Evolutionary conservation across 2,888 invertebrate species (phyloP), one percentile per base, ranked within the genome.

Genomic region (Laspeyria flexula): DNA sequence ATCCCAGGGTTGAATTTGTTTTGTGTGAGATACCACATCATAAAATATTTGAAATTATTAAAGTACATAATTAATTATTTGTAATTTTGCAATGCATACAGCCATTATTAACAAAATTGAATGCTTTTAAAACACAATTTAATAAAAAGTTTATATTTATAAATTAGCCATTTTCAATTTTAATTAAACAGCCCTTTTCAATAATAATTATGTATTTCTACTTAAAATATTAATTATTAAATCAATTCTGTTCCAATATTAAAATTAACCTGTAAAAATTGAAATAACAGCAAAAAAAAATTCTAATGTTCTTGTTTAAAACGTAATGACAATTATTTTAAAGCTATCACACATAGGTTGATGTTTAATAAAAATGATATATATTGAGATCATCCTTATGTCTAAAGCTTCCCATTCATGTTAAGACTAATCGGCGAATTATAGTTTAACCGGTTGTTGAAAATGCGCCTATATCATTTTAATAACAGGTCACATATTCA

Each of bases 331-430:
- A 51, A 37, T 30, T 3, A 18, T 25, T 55, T 61, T 71, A 72
- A 75, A 75, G 70, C 76, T 75, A 68, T 52, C 43, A 65, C 68
- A 62, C 51, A 61, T 42, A 60, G 29, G 58, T 37, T 59, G 54
- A 61, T 48, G 43, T 49, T 59, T 53, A 63, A 51, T 65, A 71
- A 67, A n/a, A 70, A 67, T 66, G 73, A 79, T 75, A 78, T 75
- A 82, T 75, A 82, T 64, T 86, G 87, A 86, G 87, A 86, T 86
- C 87, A 85, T 76, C 60, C 77, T 77, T 80, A 79, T 39, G 37
- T 50, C 60, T 70, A 70, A 60, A 56, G 52, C 33, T 21, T 13
- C 44, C 52, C 54, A 60, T 60, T 49, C 52, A 70, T 27, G 45
- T 18, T 50, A 23, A 62, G 42, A 49, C 40, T 18, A 46, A 27